Evolutionary conservation across 2,888 invertebrate genomes (phyloP).

Genomic region (Punctoribates punctum): DNA sequence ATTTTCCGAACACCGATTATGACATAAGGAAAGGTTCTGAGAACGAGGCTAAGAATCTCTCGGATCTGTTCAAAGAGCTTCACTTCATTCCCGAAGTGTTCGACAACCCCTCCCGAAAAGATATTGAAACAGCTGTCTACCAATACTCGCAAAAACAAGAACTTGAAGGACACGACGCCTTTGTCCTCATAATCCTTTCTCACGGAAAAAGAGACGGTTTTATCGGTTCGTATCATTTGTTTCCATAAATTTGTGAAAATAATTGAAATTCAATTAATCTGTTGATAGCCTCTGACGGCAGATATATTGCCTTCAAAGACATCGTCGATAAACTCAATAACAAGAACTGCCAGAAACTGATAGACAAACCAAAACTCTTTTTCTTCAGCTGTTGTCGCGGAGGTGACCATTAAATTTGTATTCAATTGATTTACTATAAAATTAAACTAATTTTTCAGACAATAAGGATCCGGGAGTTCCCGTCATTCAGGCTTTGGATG

Average conservation of each 20-base stretch:
- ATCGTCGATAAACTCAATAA: conserved; percentile 47
- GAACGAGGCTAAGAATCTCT: conserved; percentile 42
- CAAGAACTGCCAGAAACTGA: conserved; percentile 43
- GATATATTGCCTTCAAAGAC: conserved; percentile 37
- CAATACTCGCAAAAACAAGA: conserved; percentile 35
- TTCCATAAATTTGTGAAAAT: neutral
- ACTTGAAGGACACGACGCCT: conserved; percentile 43
- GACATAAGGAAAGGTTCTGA: conserved; percentile 44
- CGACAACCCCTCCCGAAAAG: conserved; percentile 35
- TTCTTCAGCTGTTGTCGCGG: conserved; percentile 48
- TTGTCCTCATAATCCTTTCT: conserved; percentile 47
- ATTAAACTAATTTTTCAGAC: neutral
- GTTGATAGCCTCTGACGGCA: conserved; percentile 38
- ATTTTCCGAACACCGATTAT: conserved; percentile 38
- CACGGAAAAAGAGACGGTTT: conserved; percentile 46
- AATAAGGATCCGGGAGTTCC: neutral
- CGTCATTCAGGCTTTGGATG: neutral
- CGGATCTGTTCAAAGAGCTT: conserved; percentile 41
- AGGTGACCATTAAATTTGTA: conserved; percentile 33
- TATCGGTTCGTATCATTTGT: conserved; percentile 2
- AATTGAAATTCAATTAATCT: too few relatives aligned
- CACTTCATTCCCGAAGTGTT: conserved; percentile 38
- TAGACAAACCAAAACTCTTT: conserved; percentile 47
- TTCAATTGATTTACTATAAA: neutral
- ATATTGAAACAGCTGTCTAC: conserved; percentile 36